These are phyloP conservation scores for Coptotermes formosanus DNA, from an alignment of 1,140 invertebrate species.

Conservation along the genomic window DNA sequence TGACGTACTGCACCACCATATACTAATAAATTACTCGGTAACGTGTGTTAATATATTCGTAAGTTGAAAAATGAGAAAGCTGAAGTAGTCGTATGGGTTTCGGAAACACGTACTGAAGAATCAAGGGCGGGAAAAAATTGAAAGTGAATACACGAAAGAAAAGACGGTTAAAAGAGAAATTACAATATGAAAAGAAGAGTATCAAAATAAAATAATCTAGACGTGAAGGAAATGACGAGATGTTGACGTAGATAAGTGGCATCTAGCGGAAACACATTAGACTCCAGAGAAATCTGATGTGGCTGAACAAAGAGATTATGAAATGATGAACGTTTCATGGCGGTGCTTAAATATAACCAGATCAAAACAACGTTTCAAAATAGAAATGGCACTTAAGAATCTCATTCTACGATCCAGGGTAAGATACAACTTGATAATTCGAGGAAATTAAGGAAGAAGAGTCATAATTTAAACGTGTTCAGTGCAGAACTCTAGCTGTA, in stretches of 20 bases:
- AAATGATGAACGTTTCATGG: neutral
- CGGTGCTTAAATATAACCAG: neutral
- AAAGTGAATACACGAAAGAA: neutral
- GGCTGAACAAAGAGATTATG: neutral
- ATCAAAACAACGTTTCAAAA: neutral
- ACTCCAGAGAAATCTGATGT: neutral
- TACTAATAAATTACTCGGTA: neutral
- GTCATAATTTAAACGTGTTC: too few relatives aligned
- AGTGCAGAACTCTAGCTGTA: too few relatives aligned
- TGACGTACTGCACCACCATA: neutral
- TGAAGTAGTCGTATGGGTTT: neutral
- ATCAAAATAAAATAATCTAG: conserved; percentile 5
- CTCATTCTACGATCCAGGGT: too few relatives aligned
- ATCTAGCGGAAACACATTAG: conserved; percentile 12
- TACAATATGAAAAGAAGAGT: conserved; percentile 7
- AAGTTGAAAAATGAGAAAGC: neutral
- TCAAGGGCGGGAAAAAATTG: neutral
- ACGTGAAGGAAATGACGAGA: conserved; percentile 10
- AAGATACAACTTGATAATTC: too few relatives aligned
- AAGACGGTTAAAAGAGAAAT: neutral
- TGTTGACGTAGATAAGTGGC: conserved; percentile 12
- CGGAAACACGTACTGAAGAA: neutral
- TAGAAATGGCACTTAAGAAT: neutral
- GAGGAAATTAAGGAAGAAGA: too few relatives aligned
- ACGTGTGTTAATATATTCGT: neutral